Conservation (phyloP, 2,888 invertebrate genomes). For the Allolobophora icterica region DNA sequence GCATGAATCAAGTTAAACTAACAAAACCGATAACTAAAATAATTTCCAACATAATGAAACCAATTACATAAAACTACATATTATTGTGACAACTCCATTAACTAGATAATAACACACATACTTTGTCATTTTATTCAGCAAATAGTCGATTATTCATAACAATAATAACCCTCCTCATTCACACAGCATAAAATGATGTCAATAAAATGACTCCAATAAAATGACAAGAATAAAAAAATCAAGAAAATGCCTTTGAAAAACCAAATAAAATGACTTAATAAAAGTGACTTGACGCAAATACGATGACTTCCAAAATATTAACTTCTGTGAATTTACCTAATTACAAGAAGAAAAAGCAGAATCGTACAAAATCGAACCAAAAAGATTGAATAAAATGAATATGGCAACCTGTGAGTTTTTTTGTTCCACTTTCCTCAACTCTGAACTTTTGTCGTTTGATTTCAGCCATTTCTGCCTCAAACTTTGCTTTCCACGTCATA, state of each 20-base stretch:
- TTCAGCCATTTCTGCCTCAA: constrained; percentile 84
- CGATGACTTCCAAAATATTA: no score
- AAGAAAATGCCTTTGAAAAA: background rate
- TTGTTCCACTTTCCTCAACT: constrained; percentile 67
- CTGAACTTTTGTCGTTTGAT: constrained; percentile 62
- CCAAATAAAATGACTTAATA: no score
- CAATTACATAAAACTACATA: background rate
- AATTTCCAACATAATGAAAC: background rate
- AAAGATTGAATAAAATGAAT: background rate
- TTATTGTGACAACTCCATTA: background rate
- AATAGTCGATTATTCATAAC: background rate
- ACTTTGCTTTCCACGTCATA: constrained; percentile 88
- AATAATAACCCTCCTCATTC: no score
- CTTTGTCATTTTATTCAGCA: background rate
- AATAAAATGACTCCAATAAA: background rate
- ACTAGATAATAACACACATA: background rate
- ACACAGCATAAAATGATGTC: background rate
- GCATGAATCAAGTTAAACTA: background rate
- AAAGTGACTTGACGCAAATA: no score
- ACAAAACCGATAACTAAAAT: background rate
- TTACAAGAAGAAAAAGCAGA: no score
- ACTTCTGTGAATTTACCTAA: no score
- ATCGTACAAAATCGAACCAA: background rate
- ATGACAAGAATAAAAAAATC: background rate
- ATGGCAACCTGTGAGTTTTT: constrained; percentile 76